Evolutionary conservation across 2,797 vertebrate species (phyloP), one percentile per base, ranked within the genome.

Genomic region (Simalia tracyae): DNA sequence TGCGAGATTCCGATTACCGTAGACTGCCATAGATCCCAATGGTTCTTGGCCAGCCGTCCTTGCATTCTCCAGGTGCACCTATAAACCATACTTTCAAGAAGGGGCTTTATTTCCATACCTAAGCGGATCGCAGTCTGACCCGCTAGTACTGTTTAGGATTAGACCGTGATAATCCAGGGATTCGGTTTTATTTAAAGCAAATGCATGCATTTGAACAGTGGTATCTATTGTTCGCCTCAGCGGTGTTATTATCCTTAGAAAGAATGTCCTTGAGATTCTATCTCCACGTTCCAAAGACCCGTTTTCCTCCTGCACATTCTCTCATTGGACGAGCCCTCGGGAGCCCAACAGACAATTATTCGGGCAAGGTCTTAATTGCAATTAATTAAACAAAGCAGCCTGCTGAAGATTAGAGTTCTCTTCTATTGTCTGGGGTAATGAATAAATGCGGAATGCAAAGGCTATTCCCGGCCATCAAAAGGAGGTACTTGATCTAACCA

Each of bases 371-470:
- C 91, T 96, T 95, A 95, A 95, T 94, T 95, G 93, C 92, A 96
- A 94, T 92, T 97, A 97, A 97, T 97, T 96, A 96, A 95, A 95
- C 91, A 42, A 95, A 95, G 92, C 19, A 86, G 85, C 87, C 92
- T 5, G 89, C 86, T 84, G 95, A 90, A 61, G 63, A 63, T 90
- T 31, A 54, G 54, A 7, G 92, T 68, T 61, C 57, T 86, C 24
- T 26, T 14, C 64, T 54, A 22, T 90, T 90, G 84, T 92, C 64
- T 56, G 42, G 6, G 88, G 89, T 12, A 42, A 26, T 31, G 50
- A 42, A 56, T 24, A 90, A 76, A 59, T 7, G 50, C 50, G 31
- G 86, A 63, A 91, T 84, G 90, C 63, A 22, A 22, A 24, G 50
- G 17, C 22, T 57, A 63, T 57, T 89, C 2, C 36, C 7, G 66